phyloP scores from a whole-genome alignment of 2,113 vertebrate species.

The human region DNA sequence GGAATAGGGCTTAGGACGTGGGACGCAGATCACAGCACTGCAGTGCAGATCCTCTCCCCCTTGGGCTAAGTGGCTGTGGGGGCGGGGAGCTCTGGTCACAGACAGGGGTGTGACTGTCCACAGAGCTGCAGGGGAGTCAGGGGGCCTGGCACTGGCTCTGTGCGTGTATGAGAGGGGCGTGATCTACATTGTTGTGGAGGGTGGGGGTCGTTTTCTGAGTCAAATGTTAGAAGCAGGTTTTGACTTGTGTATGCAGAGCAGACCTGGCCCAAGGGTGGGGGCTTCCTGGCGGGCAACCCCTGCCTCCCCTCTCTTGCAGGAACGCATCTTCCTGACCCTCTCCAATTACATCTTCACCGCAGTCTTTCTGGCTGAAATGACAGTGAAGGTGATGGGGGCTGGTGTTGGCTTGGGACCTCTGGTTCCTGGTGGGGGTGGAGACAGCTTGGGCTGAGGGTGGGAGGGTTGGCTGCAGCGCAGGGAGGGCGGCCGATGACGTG shows the following conservation, averaged over 20 bases:
- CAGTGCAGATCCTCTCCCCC: background rate
- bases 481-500: fast-evolving
- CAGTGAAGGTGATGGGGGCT: slow-evolving; percentile 92
- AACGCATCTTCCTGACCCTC: slow-evolving; percentile 95
- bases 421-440: background rate
- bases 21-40: background rate
- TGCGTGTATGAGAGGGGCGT: background rate
- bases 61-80: background rate
- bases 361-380: slow-evolving; percentile 98
- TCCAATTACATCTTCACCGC: slow-evolving; percentile 99
- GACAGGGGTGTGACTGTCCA: background rate
- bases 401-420: background rate
- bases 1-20: background rate
- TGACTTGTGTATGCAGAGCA: background rate
- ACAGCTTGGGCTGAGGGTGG: background rate
- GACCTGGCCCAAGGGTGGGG: background rate
- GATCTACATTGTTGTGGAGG: background rate
- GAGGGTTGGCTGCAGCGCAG: background rate
- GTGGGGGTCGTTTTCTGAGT: background rate
- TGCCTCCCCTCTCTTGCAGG: slow-evolving; percentile 83
- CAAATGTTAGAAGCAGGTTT: background rate
- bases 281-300: background rate
- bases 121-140: background rate
- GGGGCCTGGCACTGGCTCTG: background rate
- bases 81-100: background rate